Conservation (phyloP, 2,797 vertebrate genomes). For the Loriculus beryllinus region DNA sequence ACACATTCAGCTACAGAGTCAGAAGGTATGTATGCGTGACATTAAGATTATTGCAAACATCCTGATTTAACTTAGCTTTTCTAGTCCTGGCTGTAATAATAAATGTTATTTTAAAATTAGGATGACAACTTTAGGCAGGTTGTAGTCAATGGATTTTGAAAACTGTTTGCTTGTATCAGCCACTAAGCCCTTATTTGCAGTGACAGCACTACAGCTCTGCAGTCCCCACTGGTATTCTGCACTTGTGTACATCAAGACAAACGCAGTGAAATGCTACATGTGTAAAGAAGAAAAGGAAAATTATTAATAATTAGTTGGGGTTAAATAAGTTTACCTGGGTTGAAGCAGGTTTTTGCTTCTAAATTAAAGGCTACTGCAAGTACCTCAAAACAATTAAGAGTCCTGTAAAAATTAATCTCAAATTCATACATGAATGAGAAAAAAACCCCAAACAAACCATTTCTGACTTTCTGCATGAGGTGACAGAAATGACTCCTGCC, state of each 20-base stretch:
- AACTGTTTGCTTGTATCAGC: not conserved
- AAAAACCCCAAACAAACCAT: accelerated
- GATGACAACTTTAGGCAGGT: conserved; percentile 7
- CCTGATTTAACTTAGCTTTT: not conserved
- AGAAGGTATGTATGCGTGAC: not conserved
- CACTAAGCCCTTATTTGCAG: not conserved
- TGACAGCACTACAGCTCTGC: not conserved
- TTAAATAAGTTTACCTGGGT: not conserved
- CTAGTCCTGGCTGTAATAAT: not conserved
- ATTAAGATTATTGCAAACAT: accelerated
- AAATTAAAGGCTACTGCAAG: not conserved
- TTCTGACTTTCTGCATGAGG: not conserved
- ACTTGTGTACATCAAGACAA: not conserved
- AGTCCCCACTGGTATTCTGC: not conserved
- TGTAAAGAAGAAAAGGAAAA: not conserved
- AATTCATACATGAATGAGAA: not conserved
- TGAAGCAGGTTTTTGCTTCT: not conserved
- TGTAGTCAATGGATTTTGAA: not conserved
- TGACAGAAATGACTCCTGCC: not conserved
- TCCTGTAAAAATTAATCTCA: not conserved
- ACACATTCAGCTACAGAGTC: not conserved
- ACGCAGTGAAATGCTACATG: accelerated
- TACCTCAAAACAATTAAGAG: not conserved
- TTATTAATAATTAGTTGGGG: too few relatives aligned
- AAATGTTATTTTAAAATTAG: not conserved